These are phyloP conservation scores for Loxodonta africana DNA, from an alignment of 2,113 vertebrate species.

Conservation along the genomic window DNA sequence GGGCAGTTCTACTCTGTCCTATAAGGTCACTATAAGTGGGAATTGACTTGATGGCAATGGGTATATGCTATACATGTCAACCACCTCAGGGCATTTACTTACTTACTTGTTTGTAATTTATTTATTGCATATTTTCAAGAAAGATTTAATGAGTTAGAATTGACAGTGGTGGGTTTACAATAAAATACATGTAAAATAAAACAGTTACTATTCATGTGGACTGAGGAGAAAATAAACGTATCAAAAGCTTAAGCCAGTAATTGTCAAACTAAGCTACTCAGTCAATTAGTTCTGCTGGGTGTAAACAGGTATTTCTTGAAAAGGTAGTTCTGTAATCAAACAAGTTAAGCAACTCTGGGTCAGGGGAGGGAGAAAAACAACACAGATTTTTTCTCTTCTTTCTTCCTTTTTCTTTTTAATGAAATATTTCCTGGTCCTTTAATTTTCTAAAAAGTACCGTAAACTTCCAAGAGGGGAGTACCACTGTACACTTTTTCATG, in stretches of 20 bases:
- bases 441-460: constrained; percentile 30
- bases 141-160: background rate
- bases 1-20: background rate
- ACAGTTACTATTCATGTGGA: background rate
- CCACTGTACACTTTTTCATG: background rate
- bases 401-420: background rate
- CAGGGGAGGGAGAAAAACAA: constrained; percentile 24
- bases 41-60: background rate
- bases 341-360: constrained; percentile 13
- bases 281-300: background rate
- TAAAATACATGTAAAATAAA: background rate
- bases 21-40: background rate
- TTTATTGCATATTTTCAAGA: constrained; percentile 7
- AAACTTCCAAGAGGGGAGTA: background rate
- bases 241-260: background rate
- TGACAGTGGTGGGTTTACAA: background rate
- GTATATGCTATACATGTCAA: background rate
- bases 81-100: background rate
- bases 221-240: background rate
- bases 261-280: constrained; percentile 4
- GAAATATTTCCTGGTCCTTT: background rate
- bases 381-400: background rate
- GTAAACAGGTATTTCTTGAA: constrained; percentile 51
- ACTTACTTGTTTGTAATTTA: constrained; percentile 8
- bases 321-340: constrained; percentile 25